Percentiles rank a stretch among this genome's conserved stretches.
These are phyloP conservation scores for Condylura cristata DNA, from an alignment of 2,113 vertebrate species.

Conservation along the genomic window DNA sequence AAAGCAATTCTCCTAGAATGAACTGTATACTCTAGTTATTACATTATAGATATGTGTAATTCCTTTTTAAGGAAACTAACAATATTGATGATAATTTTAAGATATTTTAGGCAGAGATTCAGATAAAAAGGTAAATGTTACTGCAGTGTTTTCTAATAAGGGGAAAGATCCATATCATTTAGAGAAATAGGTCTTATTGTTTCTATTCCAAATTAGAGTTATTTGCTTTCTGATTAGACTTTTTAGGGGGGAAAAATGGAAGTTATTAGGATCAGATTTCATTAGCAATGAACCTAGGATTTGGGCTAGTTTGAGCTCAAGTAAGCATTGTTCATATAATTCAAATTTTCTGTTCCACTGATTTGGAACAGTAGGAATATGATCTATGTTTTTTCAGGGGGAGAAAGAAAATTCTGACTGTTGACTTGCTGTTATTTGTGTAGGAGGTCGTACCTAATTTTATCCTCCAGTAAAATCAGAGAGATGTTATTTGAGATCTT, in stretches of 20 bases:
- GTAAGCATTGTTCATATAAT: neutral
- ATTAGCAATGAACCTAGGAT: neutral
- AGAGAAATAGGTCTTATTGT: constrained; percentile 25
- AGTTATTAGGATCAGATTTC: neutral
- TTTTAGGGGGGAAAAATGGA: too few relatives aligned
- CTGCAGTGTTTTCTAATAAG: neutral
- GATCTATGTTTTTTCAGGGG: neutral
- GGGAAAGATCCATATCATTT: neutral
- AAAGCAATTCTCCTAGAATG: neutral
- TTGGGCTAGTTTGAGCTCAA: neutral
- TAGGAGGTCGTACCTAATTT: neutral
- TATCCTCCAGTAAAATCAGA: neutral
- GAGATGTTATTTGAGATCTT: neutral
- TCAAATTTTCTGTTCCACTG: neutral
- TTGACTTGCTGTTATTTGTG: neutral
- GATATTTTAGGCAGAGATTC: neutral
- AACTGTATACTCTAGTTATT: neutral
- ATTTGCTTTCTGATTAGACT: neutral
- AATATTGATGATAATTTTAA: neutral
- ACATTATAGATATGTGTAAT: neutral
- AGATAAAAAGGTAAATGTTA: neutral
- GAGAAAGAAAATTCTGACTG: neutral
- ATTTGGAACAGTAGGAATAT: neutral
- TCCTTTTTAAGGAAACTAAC: neutral
- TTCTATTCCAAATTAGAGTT: constrained; percentile 22